These are phyloP conservation scores for Drosophila carrolli DNA, from an alignment of 1,140 invertebrate genomes.

Conservation along the genomic window DNA sequence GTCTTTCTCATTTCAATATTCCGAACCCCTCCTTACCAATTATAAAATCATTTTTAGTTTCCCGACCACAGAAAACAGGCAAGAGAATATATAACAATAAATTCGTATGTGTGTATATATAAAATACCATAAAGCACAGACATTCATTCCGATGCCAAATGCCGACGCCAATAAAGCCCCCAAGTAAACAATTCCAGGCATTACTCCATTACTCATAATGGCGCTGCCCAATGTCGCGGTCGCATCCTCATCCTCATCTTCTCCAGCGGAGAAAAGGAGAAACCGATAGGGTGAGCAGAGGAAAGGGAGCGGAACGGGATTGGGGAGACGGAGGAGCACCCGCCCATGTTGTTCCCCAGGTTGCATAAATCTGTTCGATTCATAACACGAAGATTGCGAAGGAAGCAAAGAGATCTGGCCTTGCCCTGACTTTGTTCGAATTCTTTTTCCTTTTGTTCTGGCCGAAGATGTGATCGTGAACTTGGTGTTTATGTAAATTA, in stretches of 20 bases:
- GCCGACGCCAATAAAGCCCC: slow-evolving; percentile 60
- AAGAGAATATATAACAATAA: slow-evolving; percentile 27
- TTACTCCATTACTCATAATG: slow-evolving; percentile 78
- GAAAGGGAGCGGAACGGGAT: neutral
- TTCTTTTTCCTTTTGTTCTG: slow-evolving; percentile 3
- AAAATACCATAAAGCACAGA: slow-evolving; percentile 51
- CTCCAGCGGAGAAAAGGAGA: slow-evolving; percentile 12
- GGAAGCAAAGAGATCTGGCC: slow-evolving; percentile 25
- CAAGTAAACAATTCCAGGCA: slow-evolving; percentile 77
- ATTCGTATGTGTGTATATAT: slow-evolving; percentile 1
- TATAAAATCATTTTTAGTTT: slow-evolving; percentile 34
- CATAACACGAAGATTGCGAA: slow-evolving; percentile 70
- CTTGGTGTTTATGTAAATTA: neutral
- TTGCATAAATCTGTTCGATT: slow-evolving; percentile 71
- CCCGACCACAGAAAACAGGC: slow-evolving; percentile 2
- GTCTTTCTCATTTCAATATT: slow-evolving; percentile 24
- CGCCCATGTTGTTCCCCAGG: slow-evolving; percentile 55
- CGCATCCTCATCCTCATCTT: slow-evolving; percentile 16
- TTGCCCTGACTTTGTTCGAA: slow-evolving; percentile 33
- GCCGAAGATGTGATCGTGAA: slow-evolving; percentile 26
- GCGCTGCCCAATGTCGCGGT: slow-evolving; percentile 60
- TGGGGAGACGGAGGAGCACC: slow-evolving; percentile 38
- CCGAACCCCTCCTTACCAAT: slow-evolving; percentile 5
- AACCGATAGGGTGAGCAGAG: slow-evolving; percentile 8
- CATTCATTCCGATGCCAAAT: slow-evolving; percentile 39